Percentiles rank a stretch among this genome's conserved stretches.
Evolutionary conservation across 2,888 invertebrate genomes (phyloP).

Genomic region (Sceliomorpha sp.): DNA sequence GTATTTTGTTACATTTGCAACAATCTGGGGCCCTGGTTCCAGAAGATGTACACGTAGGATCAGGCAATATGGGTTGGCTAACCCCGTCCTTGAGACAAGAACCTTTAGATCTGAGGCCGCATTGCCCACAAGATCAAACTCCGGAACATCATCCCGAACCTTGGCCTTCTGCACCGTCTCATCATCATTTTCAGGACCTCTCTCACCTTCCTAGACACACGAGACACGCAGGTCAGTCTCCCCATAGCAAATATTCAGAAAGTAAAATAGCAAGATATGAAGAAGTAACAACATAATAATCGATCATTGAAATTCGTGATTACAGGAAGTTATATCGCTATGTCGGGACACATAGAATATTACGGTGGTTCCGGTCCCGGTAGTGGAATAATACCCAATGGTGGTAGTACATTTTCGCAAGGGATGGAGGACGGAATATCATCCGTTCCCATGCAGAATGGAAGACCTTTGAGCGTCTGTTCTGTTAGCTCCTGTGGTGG

Average conservation of each 20-base stretch:
- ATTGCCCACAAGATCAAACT: slow-evolving; percentile 82
- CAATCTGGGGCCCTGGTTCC: slow-evolving; percentile 70
- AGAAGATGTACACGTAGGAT: slow-evolving; percentile 69
- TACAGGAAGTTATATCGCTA: slow-evolving; percentile 75
- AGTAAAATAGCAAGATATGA: background rate
- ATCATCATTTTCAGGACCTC: slow-evolving; percentile 74
- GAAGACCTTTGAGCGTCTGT: slow-evolving; percentile 86
- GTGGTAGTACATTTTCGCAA: slow-evolving; percentile 65
- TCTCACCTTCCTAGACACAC: slow-evolving; percentile 71
- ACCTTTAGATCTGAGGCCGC: slow-evolving; percentile 91
- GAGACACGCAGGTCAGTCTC: slow-evolving; percentile 68
- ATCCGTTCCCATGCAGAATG: slow-evolving; percentile 68
- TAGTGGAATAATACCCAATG: slow-evolving; percentile 64
- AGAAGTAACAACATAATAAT: background rate
- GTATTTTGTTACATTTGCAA: slow-evolving; percentile 70
- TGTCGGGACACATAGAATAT: slow-evolving; percentile 76
- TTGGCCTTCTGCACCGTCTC: slow-evolving; percentile 68
- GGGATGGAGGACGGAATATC: slow-evolving; percentile 72
- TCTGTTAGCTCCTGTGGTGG: slow-evolving; percentile 74
- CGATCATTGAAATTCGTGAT: slow-evolving; percentile 8
- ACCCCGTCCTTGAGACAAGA: slow-evolving; percentile 87
- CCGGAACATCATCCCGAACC: slow-evolving; percentile 73
- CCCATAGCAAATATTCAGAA: too few relatives aligned
- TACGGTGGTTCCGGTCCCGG: slow-evolving; percentile 66
- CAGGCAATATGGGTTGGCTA: slow-evolving; percentile 88